phyloP scores from a whole-genome alignment of 2,797 vertebrate species.

The Jordanella pulchra region DNA sequence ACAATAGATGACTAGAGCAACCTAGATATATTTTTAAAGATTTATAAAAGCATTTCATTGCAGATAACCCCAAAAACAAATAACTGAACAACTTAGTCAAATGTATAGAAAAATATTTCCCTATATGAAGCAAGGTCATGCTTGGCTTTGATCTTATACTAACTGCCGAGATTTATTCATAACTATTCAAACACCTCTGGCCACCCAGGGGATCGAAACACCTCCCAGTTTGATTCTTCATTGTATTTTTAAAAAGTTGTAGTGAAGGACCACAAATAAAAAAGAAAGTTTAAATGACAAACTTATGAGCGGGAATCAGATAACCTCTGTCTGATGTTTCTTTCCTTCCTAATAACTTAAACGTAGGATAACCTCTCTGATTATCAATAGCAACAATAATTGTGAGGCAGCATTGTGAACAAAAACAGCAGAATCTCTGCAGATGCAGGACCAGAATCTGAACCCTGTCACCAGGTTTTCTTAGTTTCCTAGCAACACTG shows the following conservation, averaged over 20 bases:
- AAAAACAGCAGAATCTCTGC: conserved; percentile 37
- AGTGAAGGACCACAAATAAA: conserved; percentile 23
- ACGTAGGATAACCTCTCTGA: conserved; percentile 5
- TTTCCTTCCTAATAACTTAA: conserved; percentile 9
- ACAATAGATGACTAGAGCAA: neutral
- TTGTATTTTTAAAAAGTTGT: conserved; percentile 4
- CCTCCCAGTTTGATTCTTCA: neutral
- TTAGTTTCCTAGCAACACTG: conserved; percentile 83
- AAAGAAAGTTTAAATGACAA: neutral
- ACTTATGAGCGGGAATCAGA: neutral
- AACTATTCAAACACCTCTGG: neutral
- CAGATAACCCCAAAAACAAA: neutral
- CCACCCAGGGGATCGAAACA: neutral
- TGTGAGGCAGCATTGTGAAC: conserved; percentile 31
- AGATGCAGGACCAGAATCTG: conserved; percentile 69
- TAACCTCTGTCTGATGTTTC: conserved; percentile 2
- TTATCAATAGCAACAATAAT: conserved; percentile 22
- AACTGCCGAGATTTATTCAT: neutral
- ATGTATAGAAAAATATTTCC: neutral
- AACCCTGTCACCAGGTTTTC: conserved; percentile 72
- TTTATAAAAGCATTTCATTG: neutral
- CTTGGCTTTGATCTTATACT: neutral
- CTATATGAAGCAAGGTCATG: neutral
- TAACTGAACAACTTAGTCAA: neutral
- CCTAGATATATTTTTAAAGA: neutral